Evolutionary conservation across 30 jellyfish, hydroid and myxozoan species (phyloP).

Genomic region (Aurelia aurita complex sp. Pacific): DNA sequence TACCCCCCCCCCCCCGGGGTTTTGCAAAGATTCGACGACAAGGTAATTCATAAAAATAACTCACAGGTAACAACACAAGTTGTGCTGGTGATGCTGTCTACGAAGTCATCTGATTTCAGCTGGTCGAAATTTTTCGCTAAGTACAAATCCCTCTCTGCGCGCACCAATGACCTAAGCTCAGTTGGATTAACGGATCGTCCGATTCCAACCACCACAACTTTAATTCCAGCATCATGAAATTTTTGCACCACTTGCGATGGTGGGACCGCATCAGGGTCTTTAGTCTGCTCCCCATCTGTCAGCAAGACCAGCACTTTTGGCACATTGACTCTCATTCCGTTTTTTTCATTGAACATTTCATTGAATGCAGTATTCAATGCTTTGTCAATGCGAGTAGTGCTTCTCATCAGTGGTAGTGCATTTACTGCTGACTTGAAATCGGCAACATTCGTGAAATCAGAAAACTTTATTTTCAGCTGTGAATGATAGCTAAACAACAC

Average conservation of each 20-base stretch:
- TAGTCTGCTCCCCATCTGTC: slow-evolving; percentile 76
- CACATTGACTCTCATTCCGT: slow-evolving; percentile 55
- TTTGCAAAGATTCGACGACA: too few species aligned
- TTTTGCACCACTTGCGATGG: slow-evolving; percentile 48
- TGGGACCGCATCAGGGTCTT: slow-evolving; percentile 56
- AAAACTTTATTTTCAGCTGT: slow-evolving; percentile 65
- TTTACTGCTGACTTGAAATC: slow-evolving; percentile 57
- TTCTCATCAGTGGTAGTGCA: slow-evolving; percentile 49
- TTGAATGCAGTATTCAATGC: slow-evolving; percentile 49
- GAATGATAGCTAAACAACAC: slow-evolving; percentile 72
- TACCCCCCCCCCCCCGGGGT: too few species aligned
- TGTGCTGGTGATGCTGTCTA: slow-evolving; percentile 41
- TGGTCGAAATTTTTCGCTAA: slow-evolving; percentile 60
- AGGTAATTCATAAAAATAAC: too few species aligned
- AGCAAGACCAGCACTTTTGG: slow-evolving; percentile 56
- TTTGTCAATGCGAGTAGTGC: slow-evolving; percentile 68
- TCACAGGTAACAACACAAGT: slow-evolving; percentile 7
- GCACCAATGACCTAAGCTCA: slow-evolving; percentile 46
- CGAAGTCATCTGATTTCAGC: slow-evolving; percentile 47
- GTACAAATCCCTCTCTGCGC: slow-evolving; percentile 32
- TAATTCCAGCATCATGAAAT: slow-evolving; percentile 62
- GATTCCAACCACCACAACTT: slow-evolving; percentile 59
- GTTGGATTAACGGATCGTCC: slow-evolving; percentile 52
- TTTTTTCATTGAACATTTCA: slow-evolving; percentile 54
- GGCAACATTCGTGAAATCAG: slow-evolving; percentile 40